Percentiles rank a stretch among this genome's conserved stretches.
These are phyloP conservation scores for Brassicogethes aeneus DNA, from an alignment of 2,888 invertebrate species.

Conservation along the genomic window DNA sequence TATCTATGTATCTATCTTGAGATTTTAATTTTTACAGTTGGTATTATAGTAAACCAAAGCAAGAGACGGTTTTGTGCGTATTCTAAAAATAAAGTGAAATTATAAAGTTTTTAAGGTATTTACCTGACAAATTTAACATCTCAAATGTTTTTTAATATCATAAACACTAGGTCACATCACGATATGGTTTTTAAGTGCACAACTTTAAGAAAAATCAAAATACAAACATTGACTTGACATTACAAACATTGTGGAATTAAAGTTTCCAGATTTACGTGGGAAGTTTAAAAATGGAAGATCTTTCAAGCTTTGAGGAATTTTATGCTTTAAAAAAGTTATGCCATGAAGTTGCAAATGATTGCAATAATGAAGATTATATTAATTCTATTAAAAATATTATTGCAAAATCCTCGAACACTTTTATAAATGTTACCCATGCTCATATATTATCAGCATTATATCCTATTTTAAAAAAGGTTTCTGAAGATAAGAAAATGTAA, in stretches of 20 bases:
- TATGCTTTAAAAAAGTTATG: conserved; percentile 17
- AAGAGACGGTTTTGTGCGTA: too few relatives aligned
- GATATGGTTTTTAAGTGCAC: too few relatives aligned
- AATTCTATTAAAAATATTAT: conserved; percentile 17
- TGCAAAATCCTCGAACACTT: conserved; percentile 12
- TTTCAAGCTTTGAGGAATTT: conserved; percentile 15
- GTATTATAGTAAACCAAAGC: too few relatives aligned
- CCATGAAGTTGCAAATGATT: conserved; percentile 19
- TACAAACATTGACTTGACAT: conserved; percentile 1
- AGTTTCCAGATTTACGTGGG: too few relatives aligned
- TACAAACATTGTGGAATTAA: not conserved
- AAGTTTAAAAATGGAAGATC: conserved; percentile 10
- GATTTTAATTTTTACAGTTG: too few relatives aligned
- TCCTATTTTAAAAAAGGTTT: conserved; percentile 23
- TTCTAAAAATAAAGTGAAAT: too few relatives aligned
- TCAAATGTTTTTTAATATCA: too few relatives aligned
- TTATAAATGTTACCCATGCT: conserved; percentile 20
- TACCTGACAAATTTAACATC: too few relatives aligned
- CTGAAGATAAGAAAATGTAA: conserved; percentile 21
- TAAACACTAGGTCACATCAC: too few relatives aligned
- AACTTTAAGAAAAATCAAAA: conserved; percentile 1
- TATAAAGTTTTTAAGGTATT: too few relatives aligned
- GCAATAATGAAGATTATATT: conserved; percentile 18
- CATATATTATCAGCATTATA: conserved; percentile 23
- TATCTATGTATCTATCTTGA: too few relatives aligned